Evolutionary conservation across 2,113 vertebrate species (phyloP).

Genomic region (Ameiurus melas): DNA sequence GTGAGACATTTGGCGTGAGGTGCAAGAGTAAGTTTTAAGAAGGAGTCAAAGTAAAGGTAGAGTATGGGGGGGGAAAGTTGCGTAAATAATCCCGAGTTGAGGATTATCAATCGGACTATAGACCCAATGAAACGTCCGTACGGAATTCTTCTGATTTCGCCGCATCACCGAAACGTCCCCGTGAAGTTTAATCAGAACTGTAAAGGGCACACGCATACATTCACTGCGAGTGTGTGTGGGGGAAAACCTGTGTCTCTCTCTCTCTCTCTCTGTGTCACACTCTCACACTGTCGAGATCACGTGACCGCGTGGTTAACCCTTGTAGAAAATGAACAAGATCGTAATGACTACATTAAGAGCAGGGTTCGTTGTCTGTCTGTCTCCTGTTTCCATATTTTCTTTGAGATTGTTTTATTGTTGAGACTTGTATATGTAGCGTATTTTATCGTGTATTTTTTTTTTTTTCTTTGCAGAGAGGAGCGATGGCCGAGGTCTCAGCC

Average conservation of each 20-base stretch:
- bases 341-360: background rate
- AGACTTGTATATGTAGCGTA: too few species aligned
- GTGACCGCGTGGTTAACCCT: background rate
- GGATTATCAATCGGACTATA: background rate
- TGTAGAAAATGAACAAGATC: background rate
- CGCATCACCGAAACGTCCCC: background rate
- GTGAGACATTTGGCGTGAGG: too few species aligned
- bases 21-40: too few species aligned
- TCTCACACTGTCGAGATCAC: background rate
- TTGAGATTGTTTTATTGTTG: too few species aligned
- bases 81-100: too few species aligned
- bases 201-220: background rate
- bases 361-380: too few species aligned
- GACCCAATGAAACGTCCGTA: background rate
- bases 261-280: too few species aligned
- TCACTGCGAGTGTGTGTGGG: background rate
- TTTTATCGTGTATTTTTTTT: too few species aligned
- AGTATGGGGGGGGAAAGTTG: too few species aligned
- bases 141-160: too few species aligned
- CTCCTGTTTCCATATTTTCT: too few species aligned
- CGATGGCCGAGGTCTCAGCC: conserved; percentile 75
- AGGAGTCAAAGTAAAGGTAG: too few species aligned
- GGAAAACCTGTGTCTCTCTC: background rate
- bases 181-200: background rate
- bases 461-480: conserved; percentile 51